Evolutionary conservation across 2,113 vertebrate species (phyloP).

Genomic region (Pterocles burchelli): DNA sequence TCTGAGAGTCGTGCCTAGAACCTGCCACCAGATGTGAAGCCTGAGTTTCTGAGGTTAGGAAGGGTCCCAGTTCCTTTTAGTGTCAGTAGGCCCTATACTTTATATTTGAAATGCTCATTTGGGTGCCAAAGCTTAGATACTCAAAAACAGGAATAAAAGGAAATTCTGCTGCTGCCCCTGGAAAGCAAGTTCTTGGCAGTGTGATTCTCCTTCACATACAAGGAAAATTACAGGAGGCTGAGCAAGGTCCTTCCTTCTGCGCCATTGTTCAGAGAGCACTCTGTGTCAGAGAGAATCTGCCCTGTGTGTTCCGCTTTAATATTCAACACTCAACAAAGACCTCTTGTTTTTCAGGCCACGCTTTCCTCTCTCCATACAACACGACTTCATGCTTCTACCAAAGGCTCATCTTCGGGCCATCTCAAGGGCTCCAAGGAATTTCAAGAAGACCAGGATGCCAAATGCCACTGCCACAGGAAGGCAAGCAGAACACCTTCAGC

Average conservation of each 20-base stretch:
- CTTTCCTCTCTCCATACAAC: conserved; percentile 80
- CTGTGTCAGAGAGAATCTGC: neutral
- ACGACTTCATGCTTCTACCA: conserved; percentile 71
- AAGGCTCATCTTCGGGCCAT: conserved; percentile 68
- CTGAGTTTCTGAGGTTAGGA: neutral
- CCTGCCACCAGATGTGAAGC: neutral
- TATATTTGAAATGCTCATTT: neutral
- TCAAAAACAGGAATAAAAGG: neutral
- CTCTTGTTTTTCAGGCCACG: conserved; percentile 73
- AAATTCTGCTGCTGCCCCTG: neutral
- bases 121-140: neutral
- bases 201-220: neutral
- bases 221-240: neutral
- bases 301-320: neutral
- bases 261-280: neutral
- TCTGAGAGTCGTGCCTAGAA: neutral
- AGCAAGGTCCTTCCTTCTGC: neutral
- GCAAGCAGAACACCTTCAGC: conserved; percentile 74
- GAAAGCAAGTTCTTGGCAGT: neutral
- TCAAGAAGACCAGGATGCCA: conserved; percentile 76
- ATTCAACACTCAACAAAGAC: neutral
- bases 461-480: conserved; percentile 55
- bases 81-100: neutral
- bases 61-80: neutral
- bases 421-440: conserved; percentile 68